These are phyloP conservation scores for Plutomurus gul DNA, from an alignment of 1,140 invertebrate species.

Conservation along the genomic window DNA sequence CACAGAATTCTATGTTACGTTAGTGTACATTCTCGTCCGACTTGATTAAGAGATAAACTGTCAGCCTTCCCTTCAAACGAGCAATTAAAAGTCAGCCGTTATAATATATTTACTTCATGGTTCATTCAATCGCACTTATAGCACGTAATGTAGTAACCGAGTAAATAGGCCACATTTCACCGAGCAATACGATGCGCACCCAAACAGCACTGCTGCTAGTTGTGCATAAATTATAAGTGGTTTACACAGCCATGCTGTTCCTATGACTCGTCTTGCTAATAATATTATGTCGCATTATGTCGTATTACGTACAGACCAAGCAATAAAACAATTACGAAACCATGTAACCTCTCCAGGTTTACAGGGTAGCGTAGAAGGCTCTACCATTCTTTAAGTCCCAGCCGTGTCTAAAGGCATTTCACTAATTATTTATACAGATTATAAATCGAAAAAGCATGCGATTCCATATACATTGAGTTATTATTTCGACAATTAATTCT, in stretches of 20 bases:
- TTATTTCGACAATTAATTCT: no score
- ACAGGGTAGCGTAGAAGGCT: no score
- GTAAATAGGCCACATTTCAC: constrained; percentile 7
- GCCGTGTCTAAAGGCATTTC: no score
- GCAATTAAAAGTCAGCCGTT: background rate
- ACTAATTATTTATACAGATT: no score
- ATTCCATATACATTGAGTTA: no score
- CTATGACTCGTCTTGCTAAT: background rate
- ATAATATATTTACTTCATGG: constrained; percentile 12
- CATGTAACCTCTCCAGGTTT: background rate
- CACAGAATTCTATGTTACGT: no score
- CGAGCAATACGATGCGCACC: background rate
- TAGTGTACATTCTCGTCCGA: background rate
- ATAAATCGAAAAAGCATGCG: no score
- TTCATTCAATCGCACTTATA: background rate
- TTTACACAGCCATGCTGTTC: background rate
- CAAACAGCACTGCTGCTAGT: background rate
- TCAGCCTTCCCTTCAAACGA: constrained; percentile 21
- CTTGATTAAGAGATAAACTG: constrained; percentile 29
- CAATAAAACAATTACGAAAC: constrained; percentile 16
- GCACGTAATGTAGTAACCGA: background rate
- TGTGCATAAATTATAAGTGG: constrained; percentile 8
- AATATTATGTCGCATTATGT: no score
- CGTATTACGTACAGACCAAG: background rate
- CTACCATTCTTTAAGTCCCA: no score